phyloP scores from a whole-genome alignment of 53 echinoderm and acorn worm species.

The Patiria pectinifera region DNA sequence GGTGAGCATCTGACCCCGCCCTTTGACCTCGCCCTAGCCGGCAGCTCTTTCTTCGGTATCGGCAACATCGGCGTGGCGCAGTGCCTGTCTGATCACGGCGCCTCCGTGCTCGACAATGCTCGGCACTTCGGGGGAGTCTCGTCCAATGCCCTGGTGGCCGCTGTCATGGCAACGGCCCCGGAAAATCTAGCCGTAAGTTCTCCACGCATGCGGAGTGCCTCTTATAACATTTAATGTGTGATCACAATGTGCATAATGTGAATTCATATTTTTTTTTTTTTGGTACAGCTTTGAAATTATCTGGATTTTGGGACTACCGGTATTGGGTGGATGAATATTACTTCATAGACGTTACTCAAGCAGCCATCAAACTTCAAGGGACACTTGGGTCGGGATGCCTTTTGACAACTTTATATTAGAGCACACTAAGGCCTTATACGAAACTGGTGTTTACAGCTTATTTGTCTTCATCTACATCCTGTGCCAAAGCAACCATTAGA shows the following conservation, averaged over 20 bases:
- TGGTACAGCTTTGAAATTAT: no score
- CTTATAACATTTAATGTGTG: not conserved
- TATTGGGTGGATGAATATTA: no score
- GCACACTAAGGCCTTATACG: no score
- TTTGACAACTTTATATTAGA: no score
- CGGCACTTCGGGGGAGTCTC: constrained; percentile 77
- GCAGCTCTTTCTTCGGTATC: constrained; percentile 88
- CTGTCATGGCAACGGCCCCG: constrained; percentile 84
- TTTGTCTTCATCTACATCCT: no score
- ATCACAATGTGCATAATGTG: not conserved
- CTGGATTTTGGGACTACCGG: no score
- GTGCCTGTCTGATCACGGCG: constrained; percentile 84
- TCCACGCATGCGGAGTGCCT: not conserved
- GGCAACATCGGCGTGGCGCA: constrained; percentile 82
- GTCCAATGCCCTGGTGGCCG: constrained; percentile 81
- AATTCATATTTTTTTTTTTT: not conserved
- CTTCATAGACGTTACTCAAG: no score
- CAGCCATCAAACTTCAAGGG: no score
- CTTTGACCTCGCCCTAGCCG: constrained; percentile 80
- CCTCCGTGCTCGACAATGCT: constrained; percentile 53
- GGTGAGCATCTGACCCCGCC: constrained; percentile 71
- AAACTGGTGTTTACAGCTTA: no score
- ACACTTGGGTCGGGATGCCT: no score
- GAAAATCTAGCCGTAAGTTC: constrained; percentile 70
- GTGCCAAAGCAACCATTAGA: no score